Base-by-base conservation (phyloP, 2,888 invertebrate species). In the Campoletis raptor region DNA sequence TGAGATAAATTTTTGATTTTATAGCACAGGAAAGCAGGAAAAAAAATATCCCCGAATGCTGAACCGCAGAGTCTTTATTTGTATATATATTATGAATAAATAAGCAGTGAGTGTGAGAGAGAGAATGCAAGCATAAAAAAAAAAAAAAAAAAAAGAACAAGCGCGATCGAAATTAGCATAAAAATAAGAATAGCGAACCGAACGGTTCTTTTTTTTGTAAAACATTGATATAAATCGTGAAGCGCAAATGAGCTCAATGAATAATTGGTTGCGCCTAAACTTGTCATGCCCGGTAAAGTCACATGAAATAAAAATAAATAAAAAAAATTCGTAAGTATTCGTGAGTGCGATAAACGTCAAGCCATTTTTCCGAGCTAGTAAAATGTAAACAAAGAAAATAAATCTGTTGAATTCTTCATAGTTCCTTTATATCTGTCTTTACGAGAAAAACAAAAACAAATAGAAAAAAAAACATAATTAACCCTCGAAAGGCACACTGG, bases 361-460 rank as follows among this genome's bases (percentile, higher is more conserved):
- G 69, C 52, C 67, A 84, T 81, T 76, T 87, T 54, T 72, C 78
- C 70, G 78, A 80, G 70, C 72, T 81, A 87, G 48, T 79, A 80
- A 77, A 77, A 69, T 88, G 83, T 86, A 80, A 87, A 90, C 87
- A 87, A 85, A 67, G 76, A n/a, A 18, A 80, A 87, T 89, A 86
- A 89, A 77, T 77, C 86, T 89, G 89, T 90, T 86, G 73, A 88
- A 90, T 92, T 89, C 88, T 81, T 88, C 88, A 91, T 89, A 91
- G 90, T 91, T 92, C 90, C 90, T 92, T 91, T 90, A 88, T 87
- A 89, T 89, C 85, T 91, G 88, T 89, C 84, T 88, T 88, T 88
- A 87, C 88, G 66, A 81, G 66, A 45, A 66, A 81, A 69, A 76
- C 76, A 76, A 54, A 78, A 74, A 45, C 10, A 80, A 83, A 85